Base-by-base conservation (phyloP, 2,888 invertebrate species). In the Taenaris catops region DNA sequence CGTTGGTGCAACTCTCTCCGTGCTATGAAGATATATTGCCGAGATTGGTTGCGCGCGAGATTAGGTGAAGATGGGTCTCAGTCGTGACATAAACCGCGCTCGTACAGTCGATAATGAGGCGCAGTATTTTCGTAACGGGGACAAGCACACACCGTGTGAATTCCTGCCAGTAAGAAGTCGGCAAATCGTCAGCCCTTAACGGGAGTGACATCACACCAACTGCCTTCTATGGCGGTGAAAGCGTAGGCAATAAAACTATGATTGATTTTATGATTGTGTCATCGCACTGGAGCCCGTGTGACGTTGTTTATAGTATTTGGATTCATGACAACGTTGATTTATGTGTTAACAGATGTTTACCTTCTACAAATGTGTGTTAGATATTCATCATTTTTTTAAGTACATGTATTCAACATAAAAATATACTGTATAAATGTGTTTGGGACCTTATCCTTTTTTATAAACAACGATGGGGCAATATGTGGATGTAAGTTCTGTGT, bases 161-260 rank as follows among this genome's bases (percentile, higher is more conserved):
- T 40, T 42, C 43, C 41, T 37, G 38, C 39, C 38, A 44, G 34
- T 39, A 46, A 48, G 60, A 58, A 64, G 59, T 41, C 58, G 47
- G 60, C 66, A 63, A 66, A 65, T 66, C 53, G 57, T 51, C 55
- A 50, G 54, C 49, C 68, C 61, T 62, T 61, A 62, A 61, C 54
- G 56, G 73, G 61, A 63, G 56, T 50, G 59, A 63, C 63, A 63
- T 65, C 59, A 59, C 53, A 51, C 54, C 50, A 42, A 42, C 41
- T 14, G 52, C 63, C 51, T 52, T 52, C 59, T 67, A 64, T 56
- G 69, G 53, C 57, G 55, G 66, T 56, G 70, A 73, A 70, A 72
- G 71, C 59, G 53, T 51, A 49, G 44, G 53, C 63, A 59, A 64
- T 64, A 62, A 61, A 63, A 55, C 52, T 63, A 64, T 68, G 73